These are phyloP conservation scores for Sardinella longiceps DNA, from an alignment of 2,797 vertebrate species.

Conservation along the genomic window DNA sequence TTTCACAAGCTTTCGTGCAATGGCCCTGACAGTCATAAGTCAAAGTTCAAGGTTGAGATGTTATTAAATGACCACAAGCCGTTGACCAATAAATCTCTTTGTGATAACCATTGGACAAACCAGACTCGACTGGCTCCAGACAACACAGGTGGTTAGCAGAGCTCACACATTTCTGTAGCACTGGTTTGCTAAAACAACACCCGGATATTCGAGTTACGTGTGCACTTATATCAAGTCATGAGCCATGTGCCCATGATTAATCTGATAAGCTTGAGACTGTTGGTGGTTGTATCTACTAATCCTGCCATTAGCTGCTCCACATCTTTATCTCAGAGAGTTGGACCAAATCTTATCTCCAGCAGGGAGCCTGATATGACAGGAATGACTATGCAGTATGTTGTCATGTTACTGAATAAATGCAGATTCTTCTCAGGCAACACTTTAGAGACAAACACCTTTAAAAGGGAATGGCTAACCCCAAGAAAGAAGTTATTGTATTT, in stretches of 20 bases:
- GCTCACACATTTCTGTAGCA: not conserved
- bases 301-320: not conserved
- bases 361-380: not conserved
- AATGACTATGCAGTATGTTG: not conserved
- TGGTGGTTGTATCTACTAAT: not conserved
- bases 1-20: conserved; percentile 50
- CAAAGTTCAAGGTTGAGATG: conserved; percentile 65
- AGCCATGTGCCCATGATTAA: not conserved
- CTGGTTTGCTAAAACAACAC: conserved; percentile 5
- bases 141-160: not conserved
- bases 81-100: conserved; percentile 50
- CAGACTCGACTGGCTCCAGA: not conserved
- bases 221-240: not conserved
- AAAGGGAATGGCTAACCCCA: not conserved
- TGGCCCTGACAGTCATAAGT: conserved; percentile 44
- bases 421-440: no score
- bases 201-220: not conserved
- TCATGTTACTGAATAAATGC: no score
- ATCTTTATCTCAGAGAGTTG: not conserved
- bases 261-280: not conserved
- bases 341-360: not conserved
- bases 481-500: not conserved
- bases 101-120: conserved; percentile 34
- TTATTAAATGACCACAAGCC: conserved; percentile 58
- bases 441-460: not conserved